phyloP scores from a whole-genome alignment of 2,888 invertebrate genomes.

The Xiphydria camelus region DNA sequence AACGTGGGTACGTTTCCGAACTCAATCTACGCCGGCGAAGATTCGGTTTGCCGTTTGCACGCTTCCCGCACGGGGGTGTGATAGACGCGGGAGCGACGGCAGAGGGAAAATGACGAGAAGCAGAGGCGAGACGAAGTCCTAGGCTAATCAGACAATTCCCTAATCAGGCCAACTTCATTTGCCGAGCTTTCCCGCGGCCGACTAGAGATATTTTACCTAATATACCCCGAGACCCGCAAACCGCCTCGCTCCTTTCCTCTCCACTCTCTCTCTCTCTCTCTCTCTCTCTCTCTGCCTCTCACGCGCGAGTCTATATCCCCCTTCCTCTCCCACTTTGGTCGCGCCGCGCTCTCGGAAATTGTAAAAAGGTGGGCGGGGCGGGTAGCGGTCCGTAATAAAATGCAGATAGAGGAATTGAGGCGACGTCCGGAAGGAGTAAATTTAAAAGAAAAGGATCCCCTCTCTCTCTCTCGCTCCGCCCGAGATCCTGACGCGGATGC shows the following conservation, averaged over 20 bases:
- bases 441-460: constrained; percentile 1
- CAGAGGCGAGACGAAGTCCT: constrained; percentile 13
- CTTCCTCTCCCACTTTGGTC: background rate
- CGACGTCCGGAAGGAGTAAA: constrained; percentile 3
- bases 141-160: constrained; percentile 37
- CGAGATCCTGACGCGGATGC: too few species aligned
- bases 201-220: constrained; percentile 6
- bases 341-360: background rate
- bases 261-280: background rate
- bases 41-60: constrained; percentile 41
- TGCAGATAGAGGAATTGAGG: constrained; percentile 8
- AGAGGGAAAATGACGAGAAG: constrained; percentile 5
- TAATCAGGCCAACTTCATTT: constrained; percentile 37
- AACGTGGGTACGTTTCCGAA: constrained; percentile 39
- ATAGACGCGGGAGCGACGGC: constrained; percentile 5
- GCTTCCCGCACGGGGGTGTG: constrained; percentile 6
- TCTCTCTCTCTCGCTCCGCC: background rate
- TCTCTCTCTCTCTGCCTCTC: background rate
- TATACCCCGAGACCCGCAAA: background rate
- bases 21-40: constrained; percentile 42
- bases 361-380: background rate
- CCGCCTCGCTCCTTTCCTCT: background rate
- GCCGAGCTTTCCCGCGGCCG: constrained; percentile 8
- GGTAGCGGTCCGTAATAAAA: constrained; percentile 6
- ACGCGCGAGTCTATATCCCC: background rate